Percentiles rank a stretch among this genome's conserved stretches.
Evolutionary conservation across 2,888 invertebrate species (phyloP).

Genomic region (Parascotia fuliginaria): DNA sequence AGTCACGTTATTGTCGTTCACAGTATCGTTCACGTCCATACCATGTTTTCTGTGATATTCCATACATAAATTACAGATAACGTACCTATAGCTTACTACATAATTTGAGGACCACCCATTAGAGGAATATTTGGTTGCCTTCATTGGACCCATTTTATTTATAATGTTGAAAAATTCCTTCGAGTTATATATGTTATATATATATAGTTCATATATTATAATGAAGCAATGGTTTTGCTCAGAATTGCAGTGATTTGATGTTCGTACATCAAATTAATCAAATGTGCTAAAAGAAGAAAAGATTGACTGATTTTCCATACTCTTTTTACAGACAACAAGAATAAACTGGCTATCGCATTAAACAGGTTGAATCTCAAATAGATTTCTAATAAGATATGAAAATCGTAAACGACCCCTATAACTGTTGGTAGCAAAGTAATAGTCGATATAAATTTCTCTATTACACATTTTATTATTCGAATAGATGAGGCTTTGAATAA

Average conservation of each 20-base stretch:
- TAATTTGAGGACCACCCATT: neutral
- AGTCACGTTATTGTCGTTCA: neutral
- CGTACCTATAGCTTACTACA: neutral
- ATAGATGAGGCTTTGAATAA: constrained; percentile 22
- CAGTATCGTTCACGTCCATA: neutral
- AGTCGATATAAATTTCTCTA: constrained; percentile 2
- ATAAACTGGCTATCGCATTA: no score
- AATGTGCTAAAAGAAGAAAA: no score
- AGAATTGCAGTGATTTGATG: no score
- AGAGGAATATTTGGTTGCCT: neutral
- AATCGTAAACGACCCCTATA: neutral
- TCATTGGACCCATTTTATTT: neutral
- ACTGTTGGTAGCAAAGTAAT: neutral
- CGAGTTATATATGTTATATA: no score
- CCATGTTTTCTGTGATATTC: neutral
- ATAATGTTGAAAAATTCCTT: neutral
- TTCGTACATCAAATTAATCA: no score
- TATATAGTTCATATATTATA: no score
- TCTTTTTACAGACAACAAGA: no score
- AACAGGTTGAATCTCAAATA: neutral
- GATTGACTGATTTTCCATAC: no score
- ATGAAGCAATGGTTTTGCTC: no score
- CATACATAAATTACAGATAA: neutral
- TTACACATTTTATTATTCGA: constrained; percentile 14
- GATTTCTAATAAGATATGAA: neutral